Evolutionary conservation across 2,888 invertebrate species (phyloP).

Genomic region (Diachrysia chrysitis): DNA sequence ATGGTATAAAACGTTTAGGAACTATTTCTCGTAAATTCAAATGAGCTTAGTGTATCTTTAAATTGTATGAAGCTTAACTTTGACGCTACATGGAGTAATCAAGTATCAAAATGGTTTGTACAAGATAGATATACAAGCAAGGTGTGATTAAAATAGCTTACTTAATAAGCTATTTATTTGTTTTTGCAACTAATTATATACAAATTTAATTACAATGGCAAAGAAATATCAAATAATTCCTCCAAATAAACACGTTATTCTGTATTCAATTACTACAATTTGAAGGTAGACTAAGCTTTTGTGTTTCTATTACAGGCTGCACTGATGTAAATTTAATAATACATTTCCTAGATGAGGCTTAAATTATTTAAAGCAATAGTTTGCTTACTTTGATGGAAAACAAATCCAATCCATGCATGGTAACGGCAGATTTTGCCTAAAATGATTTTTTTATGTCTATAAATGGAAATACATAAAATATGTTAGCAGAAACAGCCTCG

Average conservation of each 20-base stretch:
- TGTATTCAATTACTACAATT: neutral
- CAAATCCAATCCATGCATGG: neutral
- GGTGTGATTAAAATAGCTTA: neutral
- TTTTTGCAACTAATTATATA: too few species aligned
- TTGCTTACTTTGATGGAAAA: neutral
- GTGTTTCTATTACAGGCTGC: conserved; percentile 2
- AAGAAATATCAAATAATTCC: neutral
- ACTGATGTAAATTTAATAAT: neutral
- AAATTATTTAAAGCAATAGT: neutral
- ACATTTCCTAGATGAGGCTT: neutral
- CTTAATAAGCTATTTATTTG: too few species aligned
- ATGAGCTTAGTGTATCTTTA: conserved; percentile 21
- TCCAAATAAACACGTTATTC: neutral
- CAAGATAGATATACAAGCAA: neutral
- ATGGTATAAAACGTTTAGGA: conserved; percentile 57
- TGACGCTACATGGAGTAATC: neutral
- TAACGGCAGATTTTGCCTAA: conserved; percentile 20
- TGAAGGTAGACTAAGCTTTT: neutral
- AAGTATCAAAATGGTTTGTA: neutral
- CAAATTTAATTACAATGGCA: too few species aligned
- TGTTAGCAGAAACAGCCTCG: conserved; percentile 62
- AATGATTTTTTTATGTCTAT: neutral
- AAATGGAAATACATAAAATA: conserved; percentile 36
- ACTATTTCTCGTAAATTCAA: conserved; percentile 52
- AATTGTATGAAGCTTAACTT: conserved; percentile 26